Conservation (phyloP, 2,888 invertebrate species). For the Orthosia incerta region DNA sequence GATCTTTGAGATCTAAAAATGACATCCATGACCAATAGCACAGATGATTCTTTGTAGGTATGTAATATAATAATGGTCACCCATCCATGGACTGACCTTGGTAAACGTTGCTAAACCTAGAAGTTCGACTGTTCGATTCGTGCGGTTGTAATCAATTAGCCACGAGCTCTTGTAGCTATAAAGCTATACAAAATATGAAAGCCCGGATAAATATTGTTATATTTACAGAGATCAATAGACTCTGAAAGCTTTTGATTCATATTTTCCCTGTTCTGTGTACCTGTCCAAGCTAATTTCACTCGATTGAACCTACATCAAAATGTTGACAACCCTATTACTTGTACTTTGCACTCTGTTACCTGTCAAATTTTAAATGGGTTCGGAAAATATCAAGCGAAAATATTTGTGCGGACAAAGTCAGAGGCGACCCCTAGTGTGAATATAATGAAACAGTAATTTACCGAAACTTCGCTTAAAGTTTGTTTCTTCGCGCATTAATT, state of each 20-base stretch:
- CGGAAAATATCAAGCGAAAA: conserved; percentile 41
- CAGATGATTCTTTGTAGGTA: too few relatives aligned
- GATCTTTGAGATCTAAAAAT: too few relatives aligned
- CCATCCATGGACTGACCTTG: too few relatives aligned
- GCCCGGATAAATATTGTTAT: conserved; percentile 24
- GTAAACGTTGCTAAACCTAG: too few relatives aligned
- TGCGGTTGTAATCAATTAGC: too few relatives aligned
- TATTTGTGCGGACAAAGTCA: conserved; percentile 26
- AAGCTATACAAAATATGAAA: conserved; percentile 16
- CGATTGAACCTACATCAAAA: conserved; percentile 67
- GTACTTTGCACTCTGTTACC: conserved; percentile 58
- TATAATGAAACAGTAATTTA: conserved; percentile 49
- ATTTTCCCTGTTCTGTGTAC: conserved; percentile 47
- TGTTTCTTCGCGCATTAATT: conserved; percentile 32
- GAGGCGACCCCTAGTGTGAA: conserved; percentile 29
- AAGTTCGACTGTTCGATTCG: too few relatives aligned
- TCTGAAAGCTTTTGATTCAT: conserved; percentile 39
- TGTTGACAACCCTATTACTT: conserved; percentile 65
- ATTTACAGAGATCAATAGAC: conserved; percentile 28
- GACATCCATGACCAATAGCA: too few relatives aligned
- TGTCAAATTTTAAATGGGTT: conserved; percentile 50
- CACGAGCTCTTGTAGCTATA: not conserved
- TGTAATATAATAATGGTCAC: too few relatives aligned
- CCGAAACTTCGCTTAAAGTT: conserved; percentile 33
- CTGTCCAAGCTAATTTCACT: conserved; percentile 53